phyloP scores from a whole-genome alignment of 2,113 vertebrate species.

The Eurystomus gularis region DNA sequence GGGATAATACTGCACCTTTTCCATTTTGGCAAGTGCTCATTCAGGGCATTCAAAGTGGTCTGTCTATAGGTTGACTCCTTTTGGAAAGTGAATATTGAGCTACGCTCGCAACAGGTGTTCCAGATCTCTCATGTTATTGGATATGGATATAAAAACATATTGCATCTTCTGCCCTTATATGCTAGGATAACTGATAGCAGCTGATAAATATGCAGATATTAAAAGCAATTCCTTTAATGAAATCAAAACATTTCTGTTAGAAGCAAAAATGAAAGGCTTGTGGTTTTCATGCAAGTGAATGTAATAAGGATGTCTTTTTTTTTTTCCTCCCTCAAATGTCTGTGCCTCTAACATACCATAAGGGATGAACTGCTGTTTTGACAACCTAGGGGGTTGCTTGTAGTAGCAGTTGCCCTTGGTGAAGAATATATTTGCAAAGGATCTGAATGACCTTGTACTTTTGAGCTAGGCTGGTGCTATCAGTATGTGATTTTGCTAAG shows the following conservation, averaged over 20 bases:
- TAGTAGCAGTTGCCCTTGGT: neutral
- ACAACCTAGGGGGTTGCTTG: neutral
- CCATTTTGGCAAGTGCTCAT: neutral
- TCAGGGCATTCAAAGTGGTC: neutral
- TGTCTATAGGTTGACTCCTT: neutral
- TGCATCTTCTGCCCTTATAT: neutral
- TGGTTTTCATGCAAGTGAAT: neutral
- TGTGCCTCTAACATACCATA: neutral
- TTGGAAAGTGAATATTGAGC: neutral
- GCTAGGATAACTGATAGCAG: neutral
- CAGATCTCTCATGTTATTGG: neutral
- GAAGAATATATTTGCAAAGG: conserved; percentile 9
- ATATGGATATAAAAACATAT: neutral
- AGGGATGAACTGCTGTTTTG: neutral
- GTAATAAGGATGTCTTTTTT: neutral
- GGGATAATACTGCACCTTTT: neutral
- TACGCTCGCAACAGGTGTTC: neutral
- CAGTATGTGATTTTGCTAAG: neutral
- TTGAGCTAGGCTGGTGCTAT: neutral
- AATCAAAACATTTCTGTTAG: neutral
- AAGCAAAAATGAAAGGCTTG: neutral
- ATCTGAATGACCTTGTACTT: conserved; percentile 20
- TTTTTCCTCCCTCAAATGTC: neutral
- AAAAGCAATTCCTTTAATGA: neutral
- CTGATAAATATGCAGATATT: neutral